Conservation (phyloP, 2,797 vertebrate species). For the Sebastes hubbsi region DNA sequence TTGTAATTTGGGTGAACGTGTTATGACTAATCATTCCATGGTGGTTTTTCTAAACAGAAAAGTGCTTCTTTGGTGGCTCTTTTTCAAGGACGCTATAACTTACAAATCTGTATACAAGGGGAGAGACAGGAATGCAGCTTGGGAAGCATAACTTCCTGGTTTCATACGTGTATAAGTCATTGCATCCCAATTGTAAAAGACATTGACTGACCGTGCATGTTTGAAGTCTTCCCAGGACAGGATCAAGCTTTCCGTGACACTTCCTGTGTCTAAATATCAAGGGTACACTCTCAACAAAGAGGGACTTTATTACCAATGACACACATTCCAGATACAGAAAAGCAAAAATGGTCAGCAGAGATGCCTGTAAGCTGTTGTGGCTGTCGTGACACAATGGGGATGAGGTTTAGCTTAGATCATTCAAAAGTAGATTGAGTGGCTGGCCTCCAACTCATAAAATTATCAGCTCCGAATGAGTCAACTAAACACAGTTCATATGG, state of each 20-base stretch:
- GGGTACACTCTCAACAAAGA: background rate
- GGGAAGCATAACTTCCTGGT: background rate
- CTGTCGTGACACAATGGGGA: background rate
- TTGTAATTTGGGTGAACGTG: background rate
- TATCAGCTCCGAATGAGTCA: conserved; percentile 40
- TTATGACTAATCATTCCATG: conserved; percentile 5
- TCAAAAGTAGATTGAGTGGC: background rate
- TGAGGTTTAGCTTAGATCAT: conserved; percentile 13
- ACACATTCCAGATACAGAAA: background rate
- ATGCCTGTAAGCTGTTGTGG: background rate
- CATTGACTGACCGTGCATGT: background rate
- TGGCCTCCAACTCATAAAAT: conserved; percentile 35
- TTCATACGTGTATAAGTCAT: conserved; percentile 13
- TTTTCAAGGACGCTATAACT: background rate
- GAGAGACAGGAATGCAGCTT: conserved; percentile 13
- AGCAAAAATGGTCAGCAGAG: background rate
- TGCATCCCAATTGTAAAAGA: conserved; percentile 14
- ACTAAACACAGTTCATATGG: conserved; percentile 23
- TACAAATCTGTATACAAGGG: conserved; percentile 19
- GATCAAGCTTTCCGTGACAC: conserved; percentile 6
- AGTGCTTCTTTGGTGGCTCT: background rate
- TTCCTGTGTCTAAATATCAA: conserved; percentile 7
- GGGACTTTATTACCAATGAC: background rate
- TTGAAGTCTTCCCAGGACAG: conserved; percentile 12
- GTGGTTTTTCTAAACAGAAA: background rate